Conservation (phyloP, 92 coral and sea anemone species). For the Porites evermanni region DNA sequence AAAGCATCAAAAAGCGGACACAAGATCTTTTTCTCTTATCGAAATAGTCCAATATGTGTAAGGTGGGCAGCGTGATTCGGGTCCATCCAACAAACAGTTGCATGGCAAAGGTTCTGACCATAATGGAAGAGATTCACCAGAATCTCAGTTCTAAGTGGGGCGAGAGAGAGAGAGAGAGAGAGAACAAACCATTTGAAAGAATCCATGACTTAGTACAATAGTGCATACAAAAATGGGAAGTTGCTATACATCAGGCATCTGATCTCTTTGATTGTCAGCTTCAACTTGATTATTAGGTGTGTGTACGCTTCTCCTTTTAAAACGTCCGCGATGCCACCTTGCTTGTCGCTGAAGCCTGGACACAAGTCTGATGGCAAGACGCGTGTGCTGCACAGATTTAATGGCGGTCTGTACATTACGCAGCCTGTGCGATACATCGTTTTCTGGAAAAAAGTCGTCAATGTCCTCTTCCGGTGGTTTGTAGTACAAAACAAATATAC, state of each 20-base stretch:
- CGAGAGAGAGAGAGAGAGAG: not conserved
- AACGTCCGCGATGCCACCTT: conserved; percentile 47
- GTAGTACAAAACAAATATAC: conserved; percentile 91
- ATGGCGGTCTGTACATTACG: conserved; percentile 94
- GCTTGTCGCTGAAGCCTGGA: conserved; percentile 80
- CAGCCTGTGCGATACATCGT: conserved; percentile 65
- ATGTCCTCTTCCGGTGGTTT: conserved; percentile 90
- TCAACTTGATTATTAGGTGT: not conserved
- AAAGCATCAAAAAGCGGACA: no score
- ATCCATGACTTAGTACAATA: not conserved
- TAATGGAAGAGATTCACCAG: no score
- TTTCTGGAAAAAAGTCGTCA: conserved; percentile 78
- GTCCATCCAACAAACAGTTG: no score
- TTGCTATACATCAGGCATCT: not conserved
- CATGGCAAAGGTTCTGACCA: no score
- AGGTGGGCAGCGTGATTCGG: no score
- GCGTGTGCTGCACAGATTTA: conserved; percentile 78
- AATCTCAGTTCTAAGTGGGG: not conserved
- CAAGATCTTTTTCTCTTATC: no score
- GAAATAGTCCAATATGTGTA: no score
- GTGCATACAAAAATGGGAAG: not conserved
- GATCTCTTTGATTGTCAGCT: not conserved
- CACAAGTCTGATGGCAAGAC: conserved; percentile 84
- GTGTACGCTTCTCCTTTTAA: not conserved
- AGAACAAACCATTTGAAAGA: not conserved